Evolutionary conservation across 2,797 vertebrate genomes (phyloP).

Genomic region (Lagocephalus sceleratus): DNA sequence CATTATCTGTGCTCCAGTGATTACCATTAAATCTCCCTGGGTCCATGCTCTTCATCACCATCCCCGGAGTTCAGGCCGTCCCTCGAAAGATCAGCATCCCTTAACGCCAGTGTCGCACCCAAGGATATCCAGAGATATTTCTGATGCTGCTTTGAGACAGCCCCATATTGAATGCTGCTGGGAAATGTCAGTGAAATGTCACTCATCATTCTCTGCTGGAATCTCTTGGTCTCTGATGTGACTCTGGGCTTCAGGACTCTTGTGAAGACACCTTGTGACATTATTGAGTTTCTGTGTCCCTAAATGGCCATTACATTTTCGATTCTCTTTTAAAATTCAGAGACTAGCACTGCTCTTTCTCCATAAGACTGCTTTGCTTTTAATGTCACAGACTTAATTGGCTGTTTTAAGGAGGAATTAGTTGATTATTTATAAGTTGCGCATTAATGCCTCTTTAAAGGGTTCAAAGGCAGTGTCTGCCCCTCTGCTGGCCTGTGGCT

Average conservation of each 20-base stretch:
- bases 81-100: slow-evolving; percentile 71
- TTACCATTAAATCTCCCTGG: slow-evolving; percentile 79
- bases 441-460: slow-evolving; percentile 82
- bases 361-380: slow-evolving; percentile 39
- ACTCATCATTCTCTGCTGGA: slow-evolving; percentile 65
- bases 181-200: slow-evolving; percentile 85
- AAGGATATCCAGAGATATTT: slow-evolving; percentile 75
- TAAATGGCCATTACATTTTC: slow-evolving; percentile 55
- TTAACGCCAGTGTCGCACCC: slow-evolving; percentile 65
- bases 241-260: slow-evolving; percentile 47
- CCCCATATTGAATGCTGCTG: slow-evolving; percentile 63
- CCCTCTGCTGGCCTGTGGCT: slow-evolving; percentile 73
- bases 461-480: slow-evolving; percentile 84
- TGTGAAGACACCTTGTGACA: slow-evolving; percentile 60
- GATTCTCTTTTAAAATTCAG: slow-evolving; percentile 27
- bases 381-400: slow-evolving; percentile 70
- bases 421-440: slow-evolving; percentile 86
- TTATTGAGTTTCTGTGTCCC: slow-evolving; percentile 58
- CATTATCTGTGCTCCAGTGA: slow-evolving; percentile 80
- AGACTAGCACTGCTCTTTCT: slow-evolving; percentile 34
- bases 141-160: slow-evolving; percentile 58
- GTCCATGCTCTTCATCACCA: slow-evolving; percentile 69
- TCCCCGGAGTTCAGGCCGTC: slow-evolving; percentile 63
- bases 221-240: slow-evolving; percentile 65
- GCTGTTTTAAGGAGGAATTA: slow-evolving; percentile 75